Evolutionary conservation across 2,888 invertebrate species (phyloP), one percentile per base, ranked within the genome.

Genomic region (Pollenia labialis): DNA sequence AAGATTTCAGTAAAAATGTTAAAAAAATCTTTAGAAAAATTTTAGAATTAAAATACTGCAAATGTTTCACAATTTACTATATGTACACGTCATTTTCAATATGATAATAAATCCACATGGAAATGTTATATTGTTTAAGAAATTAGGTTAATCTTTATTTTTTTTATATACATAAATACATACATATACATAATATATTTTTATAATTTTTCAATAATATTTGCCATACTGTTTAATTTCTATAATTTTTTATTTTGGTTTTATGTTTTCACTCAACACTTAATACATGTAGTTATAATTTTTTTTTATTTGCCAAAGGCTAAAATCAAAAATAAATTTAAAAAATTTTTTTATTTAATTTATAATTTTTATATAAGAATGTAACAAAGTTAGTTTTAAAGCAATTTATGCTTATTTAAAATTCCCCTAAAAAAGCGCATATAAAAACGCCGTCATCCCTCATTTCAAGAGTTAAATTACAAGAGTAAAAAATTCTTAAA

Each of bases 231-330:
- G 60, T 75, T 79, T 10, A 10, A 54, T 74, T 54, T 23, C 3
- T 23, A 23, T 23, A 23, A 23, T 23, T 23, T 23, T 23, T 23
- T 23, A 23, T 2, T 23, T 56, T 58, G 58, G 64, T 48, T 58
- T 44, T 42, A 56, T 50, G 32, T 46, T 62, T 56, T 74, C 7
- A 66, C 44, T 62, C 44, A 56, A 66, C 60, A 74, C 32, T 32
- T 32, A 4, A 32, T 32, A 32, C 32, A 32, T 32, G 32, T 82
- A 85, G 69, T 80, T 86, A 76, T 66, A 83, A 66, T 60, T 82
- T 71, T 69, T 71, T 80, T 77, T 56, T 79, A 58, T 81, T 79
- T 79, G 87, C 87, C 87, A 87, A 87, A 87, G 87, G 87, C 87
- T 79, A 75, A 50, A 85, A 87, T 87, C 87, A 87, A 87, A 85